These are phyloP conservation scores for Sarcophaga rosellei DNA, from an alignment of 2,888 invertebrate genomes.

Conservation along the genomic window DNA sequence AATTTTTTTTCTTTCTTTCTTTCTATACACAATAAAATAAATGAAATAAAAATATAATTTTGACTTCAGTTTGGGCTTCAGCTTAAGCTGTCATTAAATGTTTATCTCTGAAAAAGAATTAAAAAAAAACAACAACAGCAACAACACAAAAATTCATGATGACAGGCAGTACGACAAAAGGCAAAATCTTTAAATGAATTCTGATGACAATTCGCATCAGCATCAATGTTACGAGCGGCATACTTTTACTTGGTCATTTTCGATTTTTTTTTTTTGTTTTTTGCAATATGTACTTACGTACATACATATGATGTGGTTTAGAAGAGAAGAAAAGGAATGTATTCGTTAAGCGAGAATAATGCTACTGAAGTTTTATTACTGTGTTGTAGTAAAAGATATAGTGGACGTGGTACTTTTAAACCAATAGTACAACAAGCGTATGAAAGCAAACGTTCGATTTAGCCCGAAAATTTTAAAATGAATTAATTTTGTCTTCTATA, in stretches of 20 bases:
- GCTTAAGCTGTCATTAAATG: conserved; percentile 68
- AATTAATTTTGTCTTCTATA: too few species aligned
- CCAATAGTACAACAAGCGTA: too few species aligned
- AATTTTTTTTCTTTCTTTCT: conserved; percentile 17
- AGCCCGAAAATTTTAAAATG: too few species aligned
- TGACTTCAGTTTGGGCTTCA: conserved; percentile 31
- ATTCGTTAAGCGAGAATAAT: neutral
- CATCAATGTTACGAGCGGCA: conserved; percentile 57
- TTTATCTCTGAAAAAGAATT: conserved; percentile 60
- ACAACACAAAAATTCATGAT: conserved; percentile 22
- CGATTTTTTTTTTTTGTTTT: conserved; percentile 1
- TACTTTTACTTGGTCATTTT: conserved; percentile 26
- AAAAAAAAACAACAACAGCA: too few species aligned
- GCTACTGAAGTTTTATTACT: too few species aligned
- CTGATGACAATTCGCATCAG: conserved; percentile 68
- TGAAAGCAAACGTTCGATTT: too few species aligned
- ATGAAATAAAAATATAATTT: neutral
- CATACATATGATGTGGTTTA: neutral
- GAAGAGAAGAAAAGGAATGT: conserved; percentile 28
- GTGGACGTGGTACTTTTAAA: too few species aligned
- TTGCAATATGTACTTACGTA: conserved; percentile 41
- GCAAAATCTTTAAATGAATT: conserved; percentile 66
- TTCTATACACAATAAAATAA: conserved; percentile 5
- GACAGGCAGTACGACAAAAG: conserved; percentile 49
- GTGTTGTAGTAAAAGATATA: too few species aligned